Conservation (phyloP, 2,797 vertebrate genomes). For the Mus caroli region DNA sequence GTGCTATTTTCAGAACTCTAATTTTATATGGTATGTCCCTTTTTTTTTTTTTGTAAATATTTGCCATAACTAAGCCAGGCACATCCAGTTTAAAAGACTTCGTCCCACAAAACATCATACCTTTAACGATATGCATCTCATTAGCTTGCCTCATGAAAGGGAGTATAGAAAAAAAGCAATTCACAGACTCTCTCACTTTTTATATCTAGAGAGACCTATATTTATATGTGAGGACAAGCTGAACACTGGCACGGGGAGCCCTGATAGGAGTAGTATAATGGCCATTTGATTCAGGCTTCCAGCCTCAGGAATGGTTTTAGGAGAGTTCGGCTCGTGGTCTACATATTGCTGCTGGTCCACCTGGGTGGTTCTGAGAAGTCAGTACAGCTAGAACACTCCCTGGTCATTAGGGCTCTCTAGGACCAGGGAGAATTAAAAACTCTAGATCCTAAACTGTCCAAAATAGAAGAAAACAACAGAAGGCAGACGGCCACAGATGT, state of each 20-base stretch:
- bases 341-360: constrained; percentile 23
- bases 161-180: constrained; percentile 90
- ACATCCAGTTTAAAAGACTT: constrained; percentile 91
- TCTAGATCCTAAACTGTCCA: constrained; percentile 31
- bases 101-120: constrained; percentile 90
- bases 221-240: constrained; percentile 87
- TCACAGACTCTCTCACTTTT: constrained; percentile 87
- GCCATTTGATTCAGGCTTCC: constrained; percentile 84
- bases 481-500: not conserved
- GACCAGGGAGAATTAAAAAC: not conserved
- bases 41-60: constrained; percentile 90
- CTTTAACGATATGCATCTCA: constrained; percentile 91
- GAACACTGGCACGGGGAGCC: constrained; percentile 86
- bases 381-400: constrained; percentile 42
- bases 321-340: constrained; percentile 78
- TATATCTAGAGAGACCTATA: constrained; percentile 89
- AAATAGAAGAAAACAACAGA: constrained; percentile 27
- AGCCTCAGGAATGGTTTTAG: constrained; percentile 76
- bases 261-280: constrained; percentile 84
- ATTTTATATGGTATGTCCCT: constrained; percentile 89
- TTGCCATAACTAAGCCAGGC: constrained; percentile 91
- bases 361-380: not conserved
- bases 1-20: constrained; percentile 91
- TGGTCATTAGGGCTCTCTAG: not conserved
- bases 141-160: constrained; percentile 90